Evolutionary conservation across 2,888 invertebrate species (phyloP).

Genomic region (Tenthredo distinguenda): DNA sequence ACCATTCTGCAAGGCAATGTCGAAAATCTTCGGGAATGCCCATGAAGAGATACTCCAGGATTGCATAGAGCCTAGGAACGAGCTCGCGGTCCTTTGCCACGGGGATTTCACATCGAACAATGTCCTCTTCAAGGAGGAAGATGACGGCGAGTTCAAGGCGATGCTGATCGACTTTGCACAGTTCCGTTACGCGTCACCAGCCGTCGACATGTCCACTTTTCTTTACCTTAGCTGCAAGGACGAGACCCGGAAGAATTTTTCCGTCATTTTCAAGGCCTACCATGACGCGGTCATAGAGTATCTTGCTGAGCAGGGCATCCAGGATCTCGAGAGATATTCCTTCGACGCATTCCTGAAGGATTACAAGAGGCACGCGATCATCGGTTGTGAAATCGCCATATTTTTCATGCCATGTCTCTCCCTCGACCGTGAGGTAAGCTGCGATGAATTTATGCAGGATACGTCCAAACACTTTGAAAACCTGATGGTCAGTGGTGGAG

Average conservation of each 20-base stretch:
- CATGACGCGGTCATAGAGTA: slow-evolving; percentile 62
- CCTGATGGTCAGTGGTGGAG: not conserved
- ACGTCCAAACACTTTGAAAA: not conserved
- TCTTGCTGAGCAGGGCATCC: slow-evolving; percentile 61
- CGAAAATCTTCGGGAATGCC: slow-evolving; percentile 58
- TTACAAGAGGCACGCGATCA: slow-evolving; percentile 64
- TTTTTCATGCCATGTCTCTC: slow-evolving; percentile 62
- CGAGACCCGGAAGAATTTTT: slow-evolving; percentile 57
- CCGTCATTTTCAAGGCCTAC: slow-evolving; percentile 65
- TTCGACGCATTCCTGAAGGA: slow-evolving; percentile 66
- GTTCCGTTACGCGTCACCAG: slow-evolving; percentile 67
- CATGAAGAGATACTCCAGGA: slow-evolving; percentile 56
- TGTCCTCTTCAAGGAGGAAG: slow-evolving; percentile 62
- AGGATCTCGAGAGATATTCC: slow-evolving; percentile 63
- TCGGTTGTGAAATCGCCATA: slow-evolving; percentile 65
- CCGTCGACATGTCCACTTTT: slow-evolving; percentile 70
- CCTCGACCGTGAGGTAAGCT: rapidly evolving
- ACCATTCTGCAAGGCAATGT: slow-evolving; percentile 64
- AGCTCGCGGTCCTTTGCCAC: slow-evolving; percentile 70
- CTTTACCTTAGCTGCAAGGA: slow-evolving; percentile 62
- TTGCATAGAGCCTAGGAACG: slow-evolving; percentile 61
- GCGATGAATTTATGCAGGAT: not conserved
- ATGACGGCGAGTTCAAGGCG: slow-evolving; percentile 53
- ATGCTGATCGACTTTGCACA: slow-evolving; percentile 69
- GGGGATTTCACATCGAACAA: slow-evolving; percentile 73